Percentiles rank a stretch among this genome's conserved stretches.
Conservation (phyloP, 2,113 vertebrate species). For the Campylorhamphus procurvoides region DNA sequence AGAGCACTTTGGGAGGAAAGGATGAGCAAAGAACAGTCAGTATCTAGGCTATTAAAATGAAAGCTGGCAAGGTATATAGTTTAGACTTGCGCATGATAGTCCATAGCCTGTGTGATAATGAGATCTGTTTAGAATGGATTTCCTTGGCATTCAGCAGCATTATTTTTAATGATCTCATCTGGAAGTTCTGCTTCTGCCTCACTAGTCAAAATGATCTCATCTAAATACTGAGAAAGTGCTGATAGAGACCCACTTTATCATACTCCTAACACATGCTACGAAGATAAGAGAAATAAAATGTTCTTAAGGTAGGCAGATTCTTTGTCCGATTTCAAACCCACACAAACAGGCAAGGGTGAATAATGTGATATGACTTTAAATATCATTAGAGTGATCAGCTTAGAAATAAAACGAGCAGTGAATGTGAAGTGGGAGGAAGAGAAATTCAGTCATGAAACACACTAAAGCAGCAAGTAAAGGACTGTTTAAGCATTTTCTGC, state of each 20-base stretch:
- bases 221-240: neutral
- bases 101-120: neutral
- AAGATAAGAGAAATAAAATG: slow-evolving; percentile 9
- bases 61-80: neutral
- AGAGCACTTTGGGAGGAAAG: neutral
- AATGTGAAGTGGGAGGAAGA: neutral
- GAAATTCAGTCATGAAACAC: neutral
- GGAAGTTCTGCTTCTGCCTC: neutral
- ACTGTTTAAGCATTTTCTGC: neutral
- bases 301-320: neutral
- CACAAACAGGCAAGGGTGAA: neutral
- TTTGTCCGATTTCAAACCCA: neutral
- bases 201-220: neutral
- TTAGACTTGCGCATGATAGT: neutral
- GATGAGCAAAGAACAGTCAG: neutral
- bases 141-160: neutral
- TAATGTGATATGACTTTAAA: neutral
- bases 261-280: neutral
- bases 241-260: neutral
- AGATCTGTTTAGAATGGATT: neutral
- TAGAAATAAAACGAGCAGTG: neutral
- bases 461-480: neutral
- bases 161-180: neutral
- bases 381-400: neutral
- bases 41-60: neutral